Percentiles rank a stretch among this genome's conserved stretches.
phyloP scores from a whole-genome alignment of 2,113 vertebrate genomes.

The Larimichthys polyactis region DNA sequence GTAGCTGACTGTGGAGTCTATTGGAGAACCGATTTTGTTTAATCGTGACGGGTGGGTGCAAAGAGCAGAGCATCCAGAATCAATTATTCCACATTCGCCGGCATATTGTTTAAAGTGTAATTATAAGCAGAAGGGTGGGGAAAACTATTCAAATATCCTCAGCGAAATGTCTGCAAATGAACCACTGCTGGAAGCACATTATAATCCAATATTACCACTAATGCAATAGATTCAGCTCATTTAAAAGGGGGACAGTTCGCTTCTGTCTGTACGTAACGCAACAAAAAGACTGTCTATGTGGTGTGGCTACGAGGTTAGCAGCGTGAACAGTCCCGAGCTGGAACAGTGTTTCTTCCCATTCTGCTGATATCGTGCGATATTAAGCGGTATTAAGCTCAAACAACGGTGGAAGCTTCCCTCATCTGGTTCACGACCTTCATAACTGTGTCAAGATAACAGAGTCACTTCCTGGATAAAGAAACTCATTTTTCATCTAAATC shows the following conservation, averaged over 20 bases:
- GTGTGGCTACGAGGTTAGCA: background rate
- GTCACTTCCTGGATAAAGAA: background rate
- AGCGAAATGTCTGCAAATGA: background rate
- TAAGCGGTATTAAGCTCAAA: background rate
- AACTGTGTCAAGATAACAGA: background rate
- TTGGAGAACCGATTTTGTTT: slow-evolving; percentile 2
- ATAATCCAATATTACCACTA: background rate
- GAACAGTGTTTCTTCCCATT: background rate
- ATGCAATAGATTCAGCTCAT: background rate
- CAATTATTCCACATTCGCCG: background rate
- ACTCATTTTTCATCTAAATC: background rate
- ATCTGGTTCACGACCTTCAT: slow-evolving; percentile 8
- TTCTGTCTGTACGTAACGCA: background rate
- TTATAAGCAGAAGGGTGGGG: background rate
- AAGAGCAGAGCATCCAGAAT: slow-evolving; percentile 36
- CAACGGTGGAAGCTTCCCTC: background rate
- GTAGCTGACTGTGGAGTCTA: slow-evolving; percentile 5
- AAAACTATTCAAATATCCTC: background rate
- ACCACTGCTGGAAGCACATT: background rate
- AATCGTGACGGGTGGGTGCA: slow-evolving; percentile 1
- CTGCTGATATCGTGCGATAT: background rate
- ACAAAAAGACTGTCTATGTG: background rate
- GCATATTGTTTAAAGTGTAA: background rate
- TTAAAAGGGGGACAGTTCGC: background rate
- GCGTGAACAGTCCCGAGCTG: background rate